These are phyloP conservation scores for Griposia aprilina DNA, from an alignment of 2,888 invertebrate genomes.

Conservation along the genomic window DNA sequence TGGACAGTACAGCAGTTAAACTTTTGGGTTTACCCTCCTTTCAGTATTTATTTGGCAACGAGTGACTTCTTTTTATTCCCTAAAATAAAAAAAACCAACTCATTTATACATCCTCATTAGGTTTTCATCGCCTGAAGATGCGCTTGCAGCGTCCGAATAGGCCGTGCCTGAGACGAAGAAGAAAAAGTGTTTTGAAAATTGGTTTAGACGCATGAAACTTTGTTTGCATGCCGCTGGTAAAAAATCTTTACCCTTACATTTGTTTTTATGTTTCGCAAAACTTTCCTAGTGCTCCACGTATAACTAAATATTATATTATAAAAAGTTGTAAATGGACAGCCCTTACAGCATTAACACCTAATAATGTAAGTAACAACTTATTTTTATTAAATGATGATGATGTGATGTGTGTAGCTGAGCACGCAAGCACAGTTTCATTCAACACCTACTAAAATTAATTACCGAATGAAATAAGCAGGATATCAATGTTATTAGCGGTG, in stretches of 20 bases:
- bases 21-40: background rate
- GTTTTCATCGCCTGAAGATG: background rate
- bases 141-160: background rate
- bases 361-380: conserved; percentile 1
- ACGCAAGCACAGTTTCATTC: conserved; percentile 23
- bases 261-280: conserved; percentile 2
- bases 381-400: background rate
- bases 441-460: conserved; percentile 17
- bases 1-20: no score
- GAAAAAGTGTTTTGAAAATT: background rate
- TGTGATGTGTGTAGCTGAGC: background rate
- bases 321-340: background rate
- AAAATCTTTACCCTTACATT: background rate
- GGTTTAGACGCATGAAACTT: background rate
- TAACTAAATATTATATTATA: background rate
- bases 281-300: background rate
- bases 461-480: conserved; percentile 15
- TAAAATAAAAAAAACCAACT: background rate
- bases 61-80: background rate
- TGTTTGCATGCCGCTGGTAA: background rate
- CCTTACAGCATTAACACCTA: background rate
- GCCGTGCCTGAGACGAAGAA: background rate
- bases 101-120: background rate
- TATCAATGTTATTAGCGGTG: conserved; percentile 33
- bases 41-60: background rate